Evolutionary conservation across 1,140 invertebrate species (phyloP).

Genomic region (Caenorhabditis inopinata): DNA sequence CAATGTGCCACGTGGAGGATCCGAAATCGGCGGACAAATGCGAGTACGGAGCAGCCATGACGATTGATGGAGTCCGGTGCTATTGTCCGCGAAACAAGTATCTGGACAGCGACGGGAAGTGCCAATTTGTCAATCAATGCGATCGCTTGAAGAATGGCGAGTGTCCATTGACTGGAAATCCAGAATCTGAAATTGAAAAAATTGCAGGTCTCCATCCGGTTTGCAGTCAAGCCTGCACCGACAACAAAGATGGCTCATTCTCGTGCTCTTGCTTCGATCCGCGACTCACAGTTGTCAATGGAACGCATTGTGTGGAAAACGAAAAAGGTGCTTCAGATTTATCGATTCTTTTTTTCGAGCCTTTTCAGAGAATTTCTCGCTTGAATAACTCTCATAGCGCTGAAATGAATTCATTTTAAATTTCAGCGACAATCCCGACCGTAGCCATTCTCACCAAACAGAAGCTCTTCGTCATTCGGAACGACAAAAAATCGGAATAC

Average conservation of each 20-base stretch:
- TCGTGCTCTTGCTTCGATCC: slow-evolving; percentile 5
- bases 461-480: not conserved
- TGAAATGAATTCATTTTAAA: too few relatives aligned
- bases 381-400: too few relatives aligned
- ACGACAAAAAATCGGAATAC: not conserved
- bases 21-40: not conserved
- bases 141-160: not conserved
- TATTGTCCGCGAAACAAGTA: not conserved
- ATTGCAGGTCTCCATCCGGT: not conserved
- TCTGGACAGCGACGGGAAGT: not conserved
- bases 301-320: not conserved
- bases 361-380: too few relatives aligned
- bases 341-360: too few relatives aligned
- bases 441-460: not conserved
- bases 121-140: not conserved
- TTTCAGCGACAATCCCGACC: not conserved
- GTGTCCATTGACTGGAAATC: too few relatives aligned
- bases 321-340: not conserved
- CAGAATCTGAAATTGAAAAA: too few relatives aligned
- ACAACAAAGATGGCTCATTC: not conserved
- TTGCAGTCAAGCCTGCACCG: slow-evolving; percentile 16
- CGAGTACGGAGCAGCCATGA: slow-evolving; percentile 22
- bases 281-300: not conserved
- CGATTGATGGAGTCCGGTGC: slow-evolving; percentile 11
- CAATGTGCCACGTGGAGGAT: not conserved